These are phyloP conservation scores for Capromys pilorides DNA, from an alignment of 2,797 vertebrate species.

Conservation along the genomic window DNA sequence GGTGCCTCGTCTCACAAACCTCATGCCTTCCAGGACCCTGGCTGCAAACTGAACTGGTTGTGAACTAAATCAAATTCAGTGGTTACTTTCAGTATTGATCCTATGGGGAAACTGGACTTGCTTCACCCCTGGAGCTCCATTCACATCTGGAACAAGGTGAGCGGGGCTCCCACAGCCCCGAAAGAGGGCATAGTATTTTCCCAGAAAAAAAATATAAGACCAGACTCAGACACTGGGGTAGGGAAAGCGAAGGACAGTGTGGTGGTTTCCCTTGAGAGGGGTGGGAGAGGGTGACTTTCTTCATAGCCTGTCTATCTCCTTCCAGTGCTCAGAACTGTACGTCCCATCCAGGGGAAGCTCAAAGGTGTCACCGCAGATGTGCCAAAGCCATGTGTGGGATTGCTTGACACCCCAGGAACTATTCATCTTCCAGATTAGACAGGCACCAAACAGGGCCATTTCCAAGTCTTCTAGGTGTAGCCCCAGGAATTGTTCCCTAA, in stretches of 20 bases:
- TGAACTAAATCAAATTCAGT: too few species aligned
- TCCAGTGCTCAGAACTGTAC: background rate
- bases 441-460: background rate
- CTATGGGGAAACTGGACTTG: background rate
- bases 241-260: fast-evolving
- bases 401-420: background rate
- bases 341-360: too few species aligned
- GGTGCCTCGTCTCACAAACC: background rate
- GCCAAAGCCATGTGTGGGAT: fast-evolving
- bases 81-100: too few species aligned
- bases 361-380: background rate
- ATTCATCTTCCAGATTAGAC: background rate
- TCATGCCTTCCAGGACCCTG: background rate
- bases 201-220: background rate
- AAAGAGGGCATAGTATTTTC: background rate
- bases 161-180: background rate
- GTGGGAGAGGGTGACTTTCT: too few species aligned
- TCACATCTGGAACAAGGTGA: background rate
- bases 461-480: background rate
- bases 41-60: background rate
- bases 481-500: background rate
- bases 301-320: background rate
- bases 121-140: background rate
- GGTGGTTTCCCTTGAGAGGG: background rate
- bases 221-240: background rate